phyloP scores from a whole-genome alignment of 2,888 invertebrate species.

The Lithophane leautieri region DNA sequence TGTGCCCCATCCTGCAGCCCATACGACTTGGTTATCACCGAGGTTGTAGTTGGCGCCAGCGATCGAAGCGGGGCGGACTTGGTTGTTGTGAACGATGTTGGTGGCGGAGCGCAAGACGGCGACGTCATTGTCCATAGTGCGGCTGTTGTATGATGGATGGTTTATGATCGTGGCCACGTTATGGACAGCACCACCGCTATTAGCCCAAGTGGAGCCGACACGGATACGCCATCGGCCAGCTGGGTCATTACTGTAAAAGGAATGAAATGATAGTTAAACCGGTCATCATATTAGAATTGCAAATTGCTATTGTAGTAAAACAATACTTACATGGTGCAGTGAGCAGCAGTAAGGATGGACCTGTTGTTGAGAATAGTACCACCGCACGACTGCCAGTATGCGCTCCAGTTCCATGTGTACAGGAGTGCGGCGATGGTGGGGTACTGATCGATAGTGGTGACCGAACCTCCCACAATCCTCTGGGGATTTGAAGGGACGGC shows the following conservation, averaged over 20 bases:
- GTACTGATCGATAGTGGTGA: constrained; percentile 66
- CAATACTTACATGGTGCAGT: constrained; percentile 32
- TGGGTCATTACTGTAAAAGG: too few relatives aligned
- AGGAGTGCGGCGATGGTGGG: constrained; percentile 61
- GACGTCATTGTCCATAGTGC: constrained; percentile 40
- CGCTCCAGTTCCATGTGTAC: constrained; percentile 46
- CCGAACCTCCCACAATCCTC: constrained; percentile 73
- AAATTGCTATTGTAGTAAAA: background rate
- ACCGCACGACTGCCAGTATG: constrained; percentile 65
- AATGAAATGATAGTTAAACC: too few relatives aligned
- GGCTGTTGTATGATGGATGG: background rate
- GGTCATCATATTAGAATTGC: too few relatives aligned
- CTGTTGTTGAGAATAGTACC: constrained; percentile 68
- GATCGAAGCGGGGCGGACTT: constrained; percentile 59
- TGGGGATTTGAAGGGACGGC: constrained; percentile 60
- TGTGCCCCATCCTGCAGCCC: constrained; percentile 77
- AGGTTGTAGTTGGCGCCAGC: constrained; percentile 72
- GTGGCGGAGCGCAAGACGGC: constrained; percentile 11
- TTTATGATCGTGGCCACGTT: background rate
- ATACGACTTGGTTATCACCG: constrained; percentile 71
- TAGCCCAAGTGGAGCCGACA: background rate
- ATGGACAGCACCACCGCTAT: background rate
- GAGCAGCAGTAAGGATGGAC: constrained; percentile 67
- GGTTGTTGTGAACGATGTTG: constrained; percentile 45
- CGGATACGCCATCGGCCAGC: background rate